Evolutionary conservation across 2,797 vertebrate genomes (phyloP), one percentile per base, ranked within the genome.

Genomic region (Pangasius sanitwongsei): DNA sequence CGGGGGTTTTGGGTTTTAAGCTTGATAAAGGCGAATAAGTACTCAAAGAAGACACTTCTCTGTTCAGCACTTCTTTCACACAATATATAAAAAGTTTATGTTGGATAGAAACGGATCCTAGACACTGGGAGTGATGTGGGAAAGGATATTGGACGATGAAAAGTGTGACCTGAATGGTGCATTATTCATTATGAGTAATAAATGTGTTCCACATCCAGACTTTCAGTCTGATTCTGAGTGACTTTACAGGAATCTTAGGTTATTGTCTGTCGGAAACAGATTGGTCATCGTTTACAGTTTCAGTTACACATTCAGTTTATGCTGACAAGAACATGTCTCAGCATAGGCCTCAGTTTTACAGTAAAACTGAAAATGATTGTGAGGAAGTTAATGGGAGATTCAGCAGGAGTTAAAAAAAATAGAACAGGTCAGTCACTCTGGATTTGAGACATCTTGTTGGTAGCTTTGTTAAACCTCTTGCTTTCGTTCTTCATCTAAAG

Each of bases 21-120:
- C 57, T 92, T 95, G 94, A 95, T 95, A 92, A 95, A 94, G 94
- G 92, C 95, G 94, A 95, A 95, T 91, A 95, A 59, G 82, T 37
- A 25, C 48, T 69, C 65, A 70, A 34, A 53, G 16, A 34, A 67
- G 63, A 50, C 59, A 65, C 61, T 31, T 20, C 23, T 18, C 20
- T 18, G 25, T 83, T 37, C 80, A 63, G 57, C 57, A 83, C 23
- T 63, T 67, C 61, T 85, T 85, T 85, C 13, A 69, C 18, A 3
- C 28, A 13, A 11, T 20, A 23, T 23, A 41, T 25, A 25, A 80
- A n/a, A 44, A 2, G 41, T 50, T 65, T 2, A 41, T 63, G 5
- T 55, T 70, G 83, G 48, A 70, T n/a, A 53, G 83, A 53, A 85
- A 55, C 48, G 0, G n/a, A 69, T 4, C n/a, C 15, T 2, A 53